Evolutionary conservation across 1,140 invertebrate species (phyloP).

Genomic region (Drosophila trapezifrons): DNA sequence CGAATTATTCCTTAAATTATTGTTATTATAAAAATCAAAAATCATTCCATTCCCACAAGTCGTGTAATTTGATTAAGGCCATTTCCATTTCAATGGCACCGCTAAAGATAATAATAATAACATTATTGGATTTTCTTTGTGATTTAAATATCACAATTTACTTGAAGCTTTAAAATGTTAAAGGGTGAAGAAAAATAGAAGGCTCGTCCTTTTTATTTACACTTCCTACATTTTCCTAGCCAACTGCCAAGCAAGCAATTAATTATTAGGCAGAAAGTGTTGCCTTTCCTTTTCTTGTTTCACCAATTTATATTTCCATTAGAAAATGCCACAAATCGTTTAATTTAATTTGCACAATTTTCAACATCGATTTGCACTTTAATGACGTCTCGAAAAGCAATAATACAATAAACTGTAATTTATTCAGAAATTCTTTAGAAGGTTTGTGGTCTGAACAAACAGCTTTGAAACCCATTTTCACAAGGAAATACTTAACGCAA

Average conservation of each 20-base stretch:
- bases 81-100: not conserved
- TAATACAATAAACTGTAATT: conserved; percentile 8
- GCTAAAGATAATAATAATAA: conserved; percentile 10
- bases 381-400: not conserved
- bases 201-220: not conserved
- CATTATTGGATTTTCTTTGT: not conserved
- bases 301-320: not conserved
- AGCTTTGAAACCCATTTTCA: not conserved
- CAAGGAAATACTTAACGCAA: not conserved
- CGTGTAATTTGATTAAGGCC: conserved; percentile 9
- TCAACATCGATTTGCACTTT: not conserved
- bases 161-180: not conserved
- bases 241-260: not conserved
- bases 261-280: not conserved
- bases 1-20: conserved; percentile 10
- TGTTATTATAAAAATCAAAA: not conserved
- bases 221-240: not conserved
- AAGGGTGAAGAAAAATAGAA: not conserved
- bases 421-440: not conserved
- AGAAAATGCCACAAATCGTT: not conserved
- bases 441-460: not conserved
- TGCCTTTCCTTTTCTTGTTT: not conserved
- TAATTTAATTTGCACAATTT: conserved; percentile 11
- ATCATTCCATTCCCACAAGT: conserved; percentile 32
- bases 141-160: not conserved